Evolutionary conservation across 2,797 vertebrate species (phyloP).

Genomic region (Hypotaenidia okinawae): DNA sequence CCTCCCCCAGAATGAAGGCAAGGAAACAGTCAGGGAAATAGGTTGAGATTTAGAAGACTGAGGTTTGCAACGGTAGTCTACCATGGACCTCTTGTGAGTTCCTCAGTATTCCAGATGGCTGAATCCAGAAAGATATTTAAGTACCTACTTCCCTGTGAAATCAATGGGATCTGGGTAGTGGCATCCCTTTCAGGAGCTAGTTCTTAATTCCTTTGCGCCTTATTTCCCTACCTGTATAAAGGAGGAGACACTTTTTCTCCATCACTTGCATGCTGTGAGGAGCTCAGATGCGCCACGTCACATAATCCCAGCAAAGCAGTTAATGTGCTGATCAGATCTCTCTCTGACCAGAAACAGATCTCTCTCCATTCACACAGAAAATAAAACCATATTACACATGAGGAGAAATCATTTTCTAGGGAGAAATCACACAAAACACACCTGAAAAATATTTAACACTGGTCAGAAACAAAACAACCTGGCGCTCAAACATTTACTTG

Average conservation of each 20-base stretch:
- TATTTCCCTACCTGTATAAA: background rate
- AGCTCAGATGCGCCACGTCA: background rate
- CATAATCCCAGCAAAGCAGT: background rate
- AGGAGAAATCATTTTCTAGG: background rate
- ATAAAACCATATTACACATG: background rate
- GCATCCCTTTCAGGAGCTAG: background rate
- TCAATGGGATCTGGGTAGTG: accelerated
- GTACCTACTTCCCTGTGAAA: background rate
- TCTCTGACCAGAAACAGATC: background rate
- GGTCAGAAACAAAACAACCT: accelerated
- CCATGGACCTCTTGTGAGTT: background rate
- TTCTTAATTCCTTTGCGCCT: background rate
- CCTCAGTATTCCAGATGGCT: background rate
- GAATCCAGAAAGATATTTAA: background rate
- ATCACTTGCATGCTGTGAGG: accelerated
- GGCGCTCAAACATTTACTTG: background rate
- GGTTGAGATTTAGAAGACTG: background rate
- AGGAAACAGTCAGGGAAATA: background rate
- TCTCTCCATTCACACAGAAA: background rate
- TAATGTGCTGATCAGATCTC: background rate
- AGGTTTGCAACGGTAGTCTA: background rate
- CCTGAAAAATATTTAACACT: background rate
- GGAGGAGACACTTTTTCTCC: background rate
- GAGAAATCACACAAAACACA: background rate
- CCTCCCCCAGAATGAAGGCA: background rate